Evolutionary conservation across 2,113 vertebrate genomes (phyloP), one percentile per base, ranked within the genome.

Genomic region (Tragelaphus strepsiceros): DNA sequence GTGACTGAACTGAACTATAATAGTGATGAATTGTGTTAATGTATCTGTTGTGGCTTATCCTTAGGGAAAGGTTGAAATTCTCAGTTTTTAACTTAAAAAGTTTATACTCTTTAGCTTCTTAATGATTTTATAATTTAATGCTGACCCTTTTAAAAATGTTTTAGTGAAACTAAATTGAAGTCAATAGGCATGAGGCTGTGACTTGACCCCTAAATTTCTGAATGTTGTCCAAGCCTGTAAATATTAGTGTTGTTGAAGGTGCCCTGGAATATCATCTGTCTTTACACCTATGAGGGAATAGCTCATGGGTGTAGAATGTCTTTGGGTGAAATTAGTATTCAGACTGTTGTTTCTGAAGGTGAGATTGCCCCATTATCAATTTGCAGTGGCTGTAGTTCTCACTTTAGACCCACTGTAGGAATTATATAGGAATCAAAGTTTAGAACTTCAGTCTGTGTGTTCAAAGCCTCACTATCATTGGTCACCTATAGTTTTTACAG

Each of bases 291-390:
- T 0, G 0, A 4, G 89, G 91, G 0, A 96, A 61, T 0, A 0
- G 85, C 7, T 81, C 96, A 43, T 26, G 91, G 91, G 3, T 71
- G 81, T 0, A 94, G 15, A 0, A 94, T n/a, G 0, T 94, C 54
- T 6, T 32, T 53, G 0, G 95, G 61, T 0, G 43, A 91, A 0
- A 93, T 2, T 0, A 89, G 8, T 0, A 28, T 12, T 0, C 15
- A 43, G 0, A 26, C 2, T 0, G 53, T 62, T 0, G 78, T 49
- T 53, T 96, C 58, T 15, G 16, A 77, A 0, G 82, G 91, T 0
- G 88, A 0, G 0, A 82, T 0, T 0, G 89, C 1, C 0, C 22
- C 24, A 0, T 90, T 82, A 1, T 92, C 77, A 0, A 77, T 59
- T 17, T 96, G 90, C 8, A 90, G 1, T 0, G 96, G 7, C 0